Conservation (phyloP, 2,113 vertebrate genomes). For the Epinephelus fuscoguttatus region DNA sequence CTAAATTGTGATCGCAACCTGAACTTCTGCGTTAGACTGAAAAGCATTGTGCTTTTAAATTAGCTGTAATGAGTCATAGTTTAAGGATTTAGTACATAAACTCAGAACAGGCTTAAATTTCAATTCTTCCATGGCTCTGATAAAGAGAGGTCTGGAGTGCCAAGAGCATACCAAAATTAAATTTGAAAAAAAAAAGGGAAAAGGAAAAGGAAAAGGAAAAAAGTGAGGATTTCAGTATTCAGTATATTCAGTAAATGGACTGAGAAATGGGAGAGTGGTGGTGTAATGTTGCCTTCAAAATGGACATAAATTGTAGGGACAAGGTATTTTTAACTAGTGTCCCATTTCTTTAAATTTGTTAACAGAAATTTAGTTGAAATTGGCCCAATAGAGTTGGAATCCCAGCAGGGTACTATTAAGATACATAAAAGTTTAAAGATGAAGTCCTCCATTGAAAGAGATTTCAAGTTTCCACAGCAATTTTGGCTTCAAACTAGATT, state of each 20-base stretch:
- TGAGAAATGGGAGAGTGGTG: slow-evolving; percentile 42
- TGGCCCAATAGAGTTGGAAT: slow-evolving; percentile 19
- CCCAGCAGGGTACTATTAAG: slow-evolving; percentile 16
- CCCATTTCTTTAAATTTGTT: slow-evolving; percentile 64
- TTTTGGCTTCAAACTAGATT: slow-evolving; percentile 11
- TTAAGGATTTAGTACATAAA: not conserved
- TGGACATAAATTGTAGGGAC: slow-evolving; percentile 41
- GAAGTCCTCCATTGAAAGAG: slow-evolving; percentile 2
- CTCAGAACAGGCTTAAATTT: slow-evolving; percentile 6
- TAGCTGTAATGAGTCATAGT: not conserved
- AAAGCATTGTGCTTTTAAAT: slow-evolving; percentile 7
- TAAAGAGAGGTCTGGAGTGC: not conserved
- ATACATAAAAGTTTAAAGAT: not conserved
- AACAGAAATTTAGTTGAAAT: slow-evolving; percentile 48
- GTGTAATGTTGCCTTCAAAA: slow-evolving; percentile 52
- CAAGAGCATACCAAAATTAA: slow-evolving; percentile 14
- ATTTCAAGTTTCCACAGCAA: not conserved
- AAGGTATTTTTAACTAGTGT: slow-evolving; percentile 67
- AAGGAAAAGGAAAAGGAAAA: not conserved
- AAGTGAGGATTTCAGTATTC: not conserved
- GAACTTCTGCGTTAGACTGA: not conserved
- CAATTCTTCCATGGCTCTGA: not conserved
- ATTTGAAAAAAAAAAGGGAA: not conserved
- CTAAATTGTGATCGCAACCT: not conserved
- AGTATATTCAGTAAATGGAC: slow-evolving; percentile 44